phyloP scores from a whole-genome alignment of 2,888 invertebrate species.

The Leptopilina myrica region DNA sequence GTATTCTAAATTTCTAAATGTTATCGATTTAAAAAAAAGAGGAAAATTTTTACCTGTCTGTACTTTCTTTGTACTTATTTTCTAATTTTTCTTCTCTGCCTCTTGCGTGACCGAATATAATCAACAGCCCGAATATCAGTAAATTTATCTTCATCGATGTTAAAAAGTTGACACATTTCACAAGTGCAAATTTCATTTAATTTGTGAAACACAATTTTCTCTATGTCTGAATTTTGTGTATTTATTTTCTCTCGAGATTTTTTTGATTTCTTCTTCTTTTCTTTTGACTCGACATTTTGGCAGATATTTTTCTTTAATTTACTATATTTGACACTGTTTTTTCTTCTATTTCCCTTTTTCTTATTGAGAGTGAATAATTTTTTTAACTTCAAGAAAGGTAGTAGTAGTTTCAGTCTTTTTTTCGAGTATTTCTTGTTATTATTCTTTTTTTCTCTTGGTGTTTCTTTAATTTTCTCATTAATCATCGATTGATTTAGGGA shows the following conservation, averaged over 20 bases:
- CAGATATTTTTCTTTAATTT: not conserved
- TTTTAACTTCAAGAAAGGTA: not conserved
- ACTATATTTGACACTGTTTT: not conserved
- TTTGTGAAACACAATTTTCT: not conserved
- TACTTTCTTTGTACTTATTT: not conserved
- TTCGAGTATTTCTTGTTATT: too few relatives aligned
- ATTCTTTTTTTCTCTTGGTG: not conserved
- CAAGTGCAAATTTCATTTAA: conserved; percentile 5
- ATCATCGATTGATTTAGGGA: not conserved
- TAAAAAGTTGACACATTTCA: conserved; percentile 27
- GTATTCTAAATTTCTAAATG: too few relatives aligned
- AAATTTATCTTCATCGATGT: conserved; percentile 21
- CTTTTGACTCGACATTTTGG: too few relatives aligned
- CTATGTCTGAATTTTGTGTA: not conserved
- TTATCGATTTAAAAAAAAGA: too few relatives aligned
- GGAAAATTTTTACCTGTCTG: not conserved
- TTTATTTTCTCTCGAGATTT: conserved; percentile 11
- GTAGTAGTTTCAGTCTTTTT: not conserved
- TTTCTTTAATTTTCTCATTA: not conserved
- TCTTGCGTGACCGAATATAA: conserved; percentile 17
- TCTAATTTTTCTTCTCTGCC: conserved; percentile 14
- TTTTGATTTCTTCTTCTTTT: not conserved
- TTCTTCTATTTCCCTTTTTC: not conserved
- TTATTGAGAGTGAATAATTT: not conserved
- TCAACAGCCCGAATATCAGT: not conserved